Evolutionary conservation across 2,888 invertebrate genomes (phyloP).

Genomic region (Cryptocheilus praepositus): DNA sequence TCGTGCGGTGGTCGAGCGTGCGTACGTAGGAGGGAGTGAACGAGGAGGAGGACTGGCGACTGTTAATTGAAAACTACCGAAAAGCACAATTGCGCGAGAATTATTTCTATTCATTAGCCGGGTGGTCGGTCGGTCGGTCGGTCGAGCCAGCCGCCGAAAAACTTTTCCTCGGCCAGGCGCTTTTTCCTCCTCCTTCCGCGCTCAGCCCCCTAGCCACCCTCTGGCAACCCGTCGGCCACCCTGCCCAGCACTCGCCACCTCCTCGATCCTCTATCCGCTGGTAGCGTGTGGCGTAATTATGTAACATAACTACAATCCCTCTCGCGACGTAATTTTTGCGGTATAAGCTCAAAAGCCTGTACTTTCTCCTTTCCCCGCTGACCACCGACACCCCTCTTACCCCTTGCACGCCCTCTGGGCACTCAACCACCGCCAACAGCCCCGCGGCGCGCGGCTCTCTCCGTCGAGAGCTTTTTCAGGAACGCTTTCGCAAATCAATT

Average conservation of each 20-base stretch:
- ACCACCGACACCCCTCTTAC: conserved; percentile 44
- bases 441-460: conserved; percentile 22
- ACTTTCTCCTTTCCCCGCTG: conserved; percentile 51
- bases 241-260: conserved; percentile 27
- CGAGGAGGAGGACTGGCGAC: conserved; percentile 28
- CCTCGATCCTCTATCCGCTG: conserved; percentile 14
- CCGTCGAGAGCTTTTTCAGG: conserved; percentile 61
- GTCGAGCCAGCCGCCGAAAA: conserved; percentile 55
- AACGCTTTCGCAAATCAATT: conserved; percentile 74
- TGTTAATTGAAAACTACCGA: conserved; percentile 72
- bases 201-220: conserved; percentile 17
- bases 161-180: conserved; percentile 54
- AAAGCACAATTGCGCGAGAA: conserved; percentile 70
- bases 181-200: conserved; percentile 7
- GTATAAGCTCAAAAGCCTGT: conserved; percentile 71
- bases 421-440: conserved; percentile 10
- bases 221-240: conserved; percentile 30
- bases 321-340: conserved; percentile 71
- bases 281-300: conserved; percentile 68
- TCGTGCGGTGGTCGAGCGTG: conserved; percentile 28
- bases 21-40: conserved; percentile 43
- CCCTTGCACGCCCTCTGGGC: conserved; percentile 26
- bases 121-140: conserved; percentile 53
- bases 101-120: conserved; percentile 74
- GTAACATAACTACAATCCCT: conserved; percentile 73